Conservation (phyloP, 2,888 invertebrate species). For the Xestia xanthographa region DNA sequence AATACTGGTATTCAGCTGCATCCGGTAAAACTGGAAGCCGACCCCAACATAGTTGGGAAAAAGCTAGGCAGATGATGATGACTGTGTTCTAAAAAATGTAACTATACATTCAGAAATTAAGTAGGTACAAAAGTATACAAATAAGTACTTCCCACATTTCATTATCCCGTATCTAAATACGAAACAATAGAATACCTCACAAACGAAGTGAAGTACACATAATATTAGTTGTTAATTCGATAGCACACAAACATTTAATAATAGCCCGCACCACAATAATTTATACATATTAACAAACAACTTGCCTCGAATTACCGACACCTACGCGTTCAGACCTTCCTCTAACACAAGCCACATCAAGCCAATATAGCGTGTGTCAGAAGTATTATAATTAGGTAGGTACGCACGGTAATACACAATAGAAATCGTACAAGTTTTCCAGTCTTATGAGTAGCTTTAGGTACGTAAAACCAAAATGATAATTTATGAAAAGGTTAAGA, state of each 20-base stretch:
- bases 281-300: conserved; percentile 7
- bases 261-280: background rate
- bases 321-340: background rate
- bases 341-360: background rate
- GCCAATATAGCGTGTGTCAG: background rate
- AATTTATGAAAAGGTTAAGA: background rate
- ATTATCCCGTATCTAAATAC: background rate
- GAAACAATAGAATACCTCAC: background rate
- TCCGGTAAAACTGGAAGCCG: no score
- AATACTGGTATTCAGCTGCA: no score
- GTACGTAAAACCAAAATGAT: background rate
- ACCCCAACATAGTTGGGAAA: no score
- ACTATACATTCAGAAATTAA: background rate
- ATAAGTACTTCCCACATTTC: background rate
- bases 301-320: background rate
- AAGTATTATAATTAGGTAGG: conserved; percentile 23
- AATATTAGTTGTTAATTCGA: conserved; percentile 1
- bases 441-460: background rate
- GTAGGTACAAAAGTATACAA: background rate
- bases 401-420: conserved; percentile 3
- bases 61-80: no score
- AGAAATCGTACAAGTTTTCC: background rate
- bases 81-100: background rate
- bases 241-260: conserved; percentile 12
- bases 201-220: background rate